phyloP scores from a whole-genome alignment of 2,888 invertebrate genomes.

The Eupithecia vulgata region DNA sequence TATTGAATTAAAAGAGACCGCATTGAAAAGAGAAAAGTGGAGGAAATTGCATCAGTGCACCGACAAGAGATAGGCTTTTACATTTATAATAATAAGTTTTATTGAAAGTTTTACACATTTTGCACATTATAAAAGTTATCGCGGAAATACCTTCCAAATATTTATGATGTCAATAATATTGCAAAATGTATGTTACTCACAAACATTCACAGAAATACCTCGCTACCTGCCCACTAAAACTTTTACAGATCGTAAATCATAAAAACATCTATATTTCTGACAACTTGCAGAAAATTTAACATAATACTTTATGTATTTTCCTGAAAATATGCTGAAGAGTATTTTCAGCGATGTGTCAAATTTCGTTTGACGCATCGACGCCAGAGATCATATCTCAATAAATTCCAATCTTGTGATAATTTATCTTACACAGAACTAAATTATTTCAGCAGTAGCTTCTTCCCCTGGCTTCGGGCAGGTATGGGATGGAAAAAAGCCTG shows the following conservation, averaged over 20 bases:
- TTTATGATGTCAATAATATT: not conserved
- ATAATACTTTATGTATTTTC: not conserved
- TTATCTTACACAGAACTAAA: not conserved
- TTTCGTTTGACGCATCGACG: not conserved
- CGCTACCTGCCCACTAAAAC: conserved; percentile 2
- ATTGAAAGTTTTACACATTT: not conserved
- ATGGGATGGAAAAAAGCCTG: not conserved
- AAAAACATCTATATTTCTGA: not conserved
- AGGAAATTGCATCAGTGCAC: no score
- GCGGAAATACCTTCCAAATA: not conserved
- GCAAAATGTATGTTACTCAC: not conserved
- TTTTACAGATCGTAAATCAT: not conserved
- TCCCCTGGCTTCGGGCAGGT: not conserved
- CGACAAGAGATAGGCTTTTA: no score
- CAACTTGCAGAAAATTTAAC: not conserved
- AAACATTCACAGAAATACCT: not conserved
- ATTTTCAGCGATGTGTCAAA: not conserved
- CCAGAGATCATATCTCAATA: not conserved
- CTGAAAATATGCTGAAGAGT: not conserved
- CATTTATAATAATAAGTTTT: not conserved
- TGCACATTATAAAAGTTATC: not conserved
- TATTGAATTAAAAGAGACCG: no score
- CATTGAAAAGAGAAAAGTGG: no score
- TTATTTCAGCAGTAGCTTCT: not conserved
- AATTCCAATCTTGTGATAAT: not conserved